Evolutionary conservation across 2,113 vertebrate genomes (phyloP), one percentile per base, ranked within the genome.

Genomic region (Odocoileus hemionus): DNA sequence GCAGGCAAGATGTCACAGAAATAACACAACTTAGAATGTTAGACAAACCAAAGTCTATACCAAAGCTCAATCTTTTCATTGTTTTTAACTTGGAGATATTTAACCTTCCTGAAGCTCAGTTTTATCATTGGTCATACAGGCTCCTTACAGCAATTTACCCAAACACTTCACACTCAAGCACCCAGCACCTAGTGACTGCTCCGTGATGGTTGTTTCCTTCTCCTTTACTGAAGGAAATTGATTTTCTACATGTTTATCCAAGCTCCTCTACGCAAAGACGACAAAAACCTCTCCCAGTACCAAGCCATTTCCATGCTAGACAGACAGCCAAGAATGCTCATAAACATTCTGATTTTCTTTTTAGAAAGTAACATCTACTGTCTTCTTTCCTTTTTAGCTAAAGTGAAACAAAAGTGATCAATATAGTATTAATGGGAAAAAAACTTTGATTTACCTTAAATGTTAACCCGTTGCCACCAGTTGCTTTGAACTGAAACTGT

Each of bases 371-470:
- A 67, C 23, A 80, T 60, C 70, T 82, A 60, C 14, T n/a, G 9
- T 76, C 28, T 80, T 57, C 86, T n/a, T 47, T 54, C 83, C 52
- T 57, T 5, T 83, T 61, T 60, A 60, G 26, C 91, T 93, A 82
- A 89, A 82, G 64, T 39, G 6, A 87, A 78, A 47, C 23, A 87
- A 57, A 93, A n/a, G 16, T 17, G 13, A 74, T 47, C 52, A 91
- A 33, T 52, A 52, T 58, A 76, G 23, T 25, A 43, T 76, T 43
- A 93, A 86, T 16, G 84, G 84, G 28, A 67, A 26, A 7, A 89
- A 90, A 50, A 2, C 57, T 82, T 39, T 57, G 11, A 82, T 61
- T 98, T 98, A 98, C 98, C 98, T 98, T 97, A 30, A 97, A 80
- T 36, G 67, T 7, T 86, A 95, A 91, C 13, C 80, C 84, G 97